Evolutionary conservation across 2,113 vertebrate species (phyloP).

Genomic region (Cottus gobio): DNA sequence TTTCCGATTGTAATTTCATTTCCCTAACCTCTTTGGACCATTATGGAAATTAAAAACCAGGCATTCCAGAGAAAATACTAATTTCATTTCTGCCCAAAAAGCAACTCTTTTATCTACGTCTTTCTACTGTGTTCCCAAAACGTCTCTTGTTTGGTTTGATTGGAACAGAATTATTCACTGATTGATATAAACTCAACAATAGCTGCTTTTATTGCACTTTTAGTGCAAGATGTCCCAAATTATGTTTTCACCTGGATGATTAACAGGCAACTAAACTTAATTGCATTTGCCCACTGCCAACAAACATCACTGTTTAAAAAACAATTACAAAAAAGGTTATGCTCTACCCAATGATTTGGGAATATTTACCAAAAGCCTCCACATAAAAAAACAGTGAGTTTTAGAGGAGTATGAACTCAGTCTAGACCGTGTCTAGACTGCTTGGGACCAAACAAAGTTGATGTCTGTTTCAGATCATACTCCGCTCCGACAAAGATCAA

Average conservation of each 20-base stretch:
- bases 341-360: not conserved
- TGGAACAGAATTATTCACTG: conserved; percentile 29
- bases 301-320: conserved; percentile 23
- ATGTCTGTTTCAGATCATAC: not conserved
- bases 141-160: conserved; percentile 57
- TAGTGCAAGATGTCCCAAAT: conserved; percentile 7
- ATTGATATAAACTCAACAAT: conserved; percentile 38
- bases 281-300: not conserved
- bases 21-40: conserved; percentile 41
- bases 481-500: not conserved
- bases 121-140: conserved; percentile 39
- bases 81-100: conserved; percentile 34
- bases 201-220: conserved; percentile 18
- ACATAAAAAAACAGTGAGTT: not conserved
- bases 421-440: not conserved
- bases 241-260: conserved; percentile 7
- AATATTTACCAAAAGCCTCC: not conserved
- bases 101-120: conserved; percentile 39
- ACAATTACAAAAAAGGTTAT: not conserved
- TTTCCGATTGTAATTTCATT: conserved; percentile 64
- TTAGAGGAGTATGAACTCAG: not conserved
- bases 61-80: conserved; percentile 29
- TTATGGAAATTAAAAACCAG: conserved; percentile 51
- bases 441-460: not conserved
- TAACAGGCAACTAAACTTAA: conserved; percentile 13